Evolutionary conservation across 2,113 vertebrate genomes (phyloP), one percentile per base, ranked within the genome.

Genomic region (Parotia lawesii): DNA sequence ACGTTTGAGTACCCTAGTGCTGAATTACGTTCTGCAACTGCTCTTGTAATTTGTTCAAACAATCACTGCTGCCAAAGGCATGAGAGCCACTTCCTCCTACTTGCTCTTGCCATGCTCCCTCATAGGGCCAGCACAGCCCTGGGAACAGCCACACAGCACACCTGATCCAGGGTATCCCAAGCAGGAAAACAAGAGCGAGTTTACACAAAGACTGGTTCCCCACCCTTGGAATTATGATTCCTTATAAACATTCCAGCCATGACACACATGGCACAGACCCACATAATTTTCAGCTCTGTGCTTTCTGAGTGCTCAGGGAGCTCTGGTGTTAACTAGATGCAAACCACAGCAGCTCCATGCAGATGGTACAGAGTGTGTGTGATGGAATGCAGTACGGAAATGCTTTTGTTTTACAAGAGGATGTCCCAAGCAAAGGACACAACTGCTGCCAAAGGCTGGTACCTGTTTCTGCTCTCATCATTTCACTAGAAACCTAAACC

Each of bases 131-230:
- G 72, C 54, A 58, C 15, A 18, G 38, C 38, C 4, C 15, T 2
- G 5, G 1, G 3, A 67, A n/a, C 0, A 13, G 42, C 5, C 13
- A 35, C 0, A 1, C 31, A 78, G 40, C 44, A 58, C 40, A 29
- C 6, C 67, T 56, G 37, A 16, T 15, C 40, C 80, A 38, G 60
- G 53, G 8, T 14, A 22, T 5, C 28, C 31, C 37, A n/a, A 35
- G 7, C 19, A 80, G n/a, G 28, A 28, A 47, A 89, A 74, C 47
- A 56, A 35, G 31, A 47, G 11, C 8, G 37, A 64, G 50, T 31
- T 75, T 66, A 27, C 8, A 62, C 29, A 54, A 40, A 44, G 71
- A 75, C 1, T 45, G 11, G 31, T 22, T 70, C 42, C n/a, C 21
- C 22, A 6, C 5, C 35, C 27, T 53, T 8, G 51, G 24, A 61